Conservation (phyloP, 2,113 vertebrate genomes). For the Paracanthobrama guichenoti region DNA sequence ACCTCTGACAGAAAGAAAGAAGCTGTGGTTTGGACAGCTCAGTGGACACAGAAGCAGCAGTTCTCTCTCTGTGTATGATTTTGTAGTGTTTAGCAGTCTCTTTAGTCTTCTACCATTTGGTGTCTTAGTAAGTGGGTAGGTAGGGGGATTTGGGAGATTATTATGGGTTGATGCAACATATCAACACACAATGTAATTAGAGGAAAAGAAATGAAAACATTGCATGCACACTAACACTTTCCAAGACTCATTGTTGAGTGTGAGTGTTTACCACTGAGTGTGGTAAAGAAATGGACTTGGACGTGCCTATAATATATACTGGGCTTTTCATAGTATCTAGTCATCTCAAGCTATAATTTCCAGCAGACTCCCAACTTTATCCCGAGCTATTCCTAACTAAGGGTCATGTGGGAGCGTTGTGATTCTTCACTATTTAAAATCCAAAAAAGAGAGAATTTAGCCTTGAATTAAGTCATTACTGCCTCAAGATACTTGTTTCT, state of each 20-base stretch:
- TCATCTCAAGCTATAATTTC: slow-evolving; percentile 14
- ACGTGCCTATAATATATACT: slow-evolving; percentile 7
- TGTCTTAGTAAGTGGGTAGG: slow-evolving; percentile 47
- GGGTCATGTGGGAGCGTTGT: slow-evolving; percentile 41
- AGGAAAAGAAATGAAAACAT: slow-evolving; percentile 66
- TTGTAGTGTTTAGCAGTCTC: slow-evolving; percentile 36
- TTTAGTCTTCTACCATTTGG: slow-evolving; percentile 1
- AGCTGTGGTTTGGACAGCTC: slow-evolving; percentile 38
- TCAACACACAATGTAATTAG: slow-evolving; percentile 63
- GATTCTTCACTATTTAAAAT: slow-evolving; percentile 50
- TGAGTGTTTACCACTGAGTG: not conserved
- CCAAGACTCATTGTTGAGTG: not conserved
- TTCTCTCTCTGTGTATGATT: slow-evolving; percentile 25
- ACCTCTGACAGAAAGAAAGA: slow-evolving; percentile 41
- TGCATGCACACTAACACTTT: slow-evolving; percentile 46
- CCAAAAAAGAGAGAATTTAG: slow-evolving; percentile 40
- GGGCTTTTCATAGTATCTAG: slow-evolving; percentile 32
- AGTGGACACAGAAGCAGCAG: slow-evolving; percentile 20
- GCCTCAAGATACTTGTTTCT: not conserved
- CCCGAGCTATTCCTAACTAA: not conserved
- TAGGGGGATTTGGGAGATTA: slow-evolving; percentile 67
- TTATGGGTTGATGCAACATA: slow-evolving; percentile 62
- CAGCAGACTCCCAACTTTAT: not conserved
- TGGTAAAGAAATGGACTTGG: not conserved
- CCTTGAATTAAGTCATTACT: slow-evolving; percentile 56